A percentile compares a stretch with the other conserved stretches of the same genome.
Evolutionary conservation across 2,797 vertebrate genomes (phyloP).

Genomic region (Aselliscus stoliczkanus): DNA sequence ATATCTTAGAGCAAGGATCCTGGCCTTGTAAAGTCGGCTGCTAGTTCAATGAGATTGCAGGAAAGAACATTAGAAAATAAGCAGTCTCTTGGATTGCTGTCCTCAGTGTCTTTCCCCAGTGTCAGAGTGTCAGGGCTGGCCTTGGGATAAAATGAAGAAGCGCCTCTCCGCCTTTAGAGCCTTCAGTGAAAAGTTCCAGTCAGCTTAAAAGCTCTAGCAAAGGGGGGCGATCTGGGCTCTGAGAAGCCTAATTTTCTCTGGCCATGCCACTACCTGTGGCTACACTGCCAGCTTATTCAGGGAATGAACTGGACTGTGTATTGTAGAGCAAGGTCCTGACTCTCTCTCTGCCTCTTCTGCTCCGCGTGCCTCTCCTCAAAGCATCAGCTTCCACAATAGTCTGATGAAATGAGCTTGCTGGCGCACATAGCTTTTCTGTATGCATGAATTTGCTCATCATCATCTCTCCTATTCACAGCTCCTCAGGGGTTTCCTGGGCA

Average conservation of each 20-base stretch:
- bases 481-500: conserved; percentile 26
- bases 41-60: neutral
- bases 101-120: neutral
- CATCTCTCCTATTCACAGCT: neutral
- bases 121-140: neutral
- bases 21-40: neutral
- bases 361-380: conserved; percentile 44
- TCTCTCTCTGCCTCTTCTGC: neutral
- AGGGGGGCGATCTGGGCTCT: neutral
- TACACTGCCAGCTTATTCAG: neutral
- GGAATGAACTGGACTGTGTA: neutral
- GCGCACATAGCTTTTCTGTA: neutral
- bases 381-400: neutral
- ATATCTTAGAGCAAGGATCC: neutral
- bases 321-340: neutral
- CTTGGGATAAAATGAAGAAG: neutral
- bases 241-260: neutral
- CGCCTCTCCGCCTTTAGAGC: neutral
- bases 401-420: neutral
- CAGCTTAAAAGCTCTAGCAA: neutral
- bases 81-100: neutral
- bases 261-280: neutral
- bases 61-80: neutral
- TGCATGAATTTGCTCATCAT: neutral
- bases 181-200: neutral